Conservation (phyloP, 2,797 vertebrate species). For the Cryptoblepharus egeriae region DNA sequence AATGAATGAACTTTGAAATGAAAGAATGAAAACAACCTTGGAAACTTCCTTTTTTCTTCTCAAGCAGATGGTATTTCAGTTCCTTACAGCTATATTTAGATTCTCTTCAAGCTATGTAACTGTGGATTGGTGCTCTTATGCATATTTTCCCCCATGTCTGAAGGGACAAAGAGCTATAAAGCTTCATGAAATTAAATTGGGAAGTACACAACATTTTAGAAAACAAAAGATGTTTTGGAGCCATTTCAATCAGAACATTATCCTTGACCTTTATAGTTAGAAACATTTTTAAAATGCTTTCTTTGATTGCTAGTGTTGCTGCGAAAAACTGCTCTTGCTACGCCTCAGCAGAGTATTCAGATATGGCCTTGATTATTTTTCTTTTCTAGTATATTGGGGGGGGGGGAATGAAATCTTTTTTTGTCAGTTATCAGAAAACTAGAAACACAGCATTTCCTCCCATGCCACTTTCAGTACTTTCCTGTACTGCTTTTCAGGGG, state of each 20-base stretch:
- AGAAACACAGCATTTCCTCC: not conserved
- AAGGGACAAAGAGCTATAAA: slow-evolving; percentile 8
- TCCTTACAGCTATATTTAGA: not conserved
- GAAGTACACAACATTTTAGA: slow-evolving; percentile 20
- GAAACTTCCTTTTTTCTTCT: not conserved
- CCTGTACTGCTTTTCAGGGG: not conserved
- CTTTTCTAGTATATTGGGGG: not conserved
- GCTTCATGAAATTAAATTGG: slow-evolving; percentile 16
- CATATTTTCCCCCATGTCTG: slow-evolving; percentile 27
- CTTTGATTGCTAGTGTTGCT: slow-evolving; percentile 28
- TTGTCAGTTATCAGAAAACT: not conserved
- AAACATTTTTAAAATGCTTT: not conserved
- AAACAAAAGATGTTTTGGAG: slow-evolving; percentile 20
- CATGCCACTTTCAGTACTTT: not conserved
- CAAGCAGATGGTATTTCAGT: not conserved
- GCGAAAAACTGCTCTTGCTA: slow-evolving; percentile 10
- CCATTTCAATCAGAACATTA: slow-evolving; percentile 27
- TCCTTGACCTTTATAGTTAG: slow-evolving; percentile 8
- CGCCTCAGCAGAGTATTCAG: slow-evolving; percentile 19
- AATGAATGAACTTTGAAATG: not conserved
- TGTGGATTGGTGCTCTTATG: not conserved
- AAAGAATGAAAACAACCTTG: slow-evolving; percentile 8
- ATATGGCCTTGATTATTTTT: slow-evolving; percentile 29
- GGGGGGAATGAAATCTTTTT: not conserved
- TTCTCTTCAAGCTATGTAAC: not conserved